phyloP scores from a whole-genome alignment of 2,113 vertebrate species.

The Forbesichthys papilliferus region DNA sequence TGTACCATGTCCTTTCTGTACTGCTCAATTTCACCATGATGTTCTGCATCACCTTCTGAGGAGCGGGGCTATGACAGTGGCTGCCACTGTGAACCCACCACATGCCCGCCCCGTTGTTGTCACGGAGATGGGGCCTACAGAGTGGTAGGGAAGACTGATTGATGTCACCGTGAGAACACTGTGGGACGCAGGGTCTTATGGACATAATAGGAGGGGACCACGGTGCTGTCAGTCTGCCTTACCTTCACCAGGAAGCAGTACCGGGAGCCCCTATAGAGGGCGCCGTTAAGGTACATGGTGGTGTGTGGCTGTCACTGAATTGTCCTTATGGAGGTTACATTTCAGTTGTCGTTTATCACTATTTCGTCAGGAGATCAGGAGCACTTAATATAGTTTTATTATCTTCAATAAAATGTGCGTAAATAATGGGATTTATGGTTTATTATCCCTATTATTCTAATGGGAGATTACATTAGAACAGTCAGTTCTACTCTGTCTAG shows the following conservation, averaged over 20 bases:
- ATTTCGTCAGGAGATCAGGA: too few species aligned
- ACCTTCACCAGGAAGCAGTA: slow-evolving; percentile 49
- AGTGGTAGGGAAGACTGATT: slow-evolving; percentile 71
- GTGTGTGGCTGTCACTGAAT: not conserved
- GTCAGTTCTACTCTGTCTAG: too few species aligned
- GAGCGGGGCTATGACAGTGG: slow-evolving; percentile 60
- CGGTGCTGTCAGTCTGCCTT: slow-evolving; percentile 47
- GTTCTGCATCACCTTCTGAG: slow-evolving; percentile 81
- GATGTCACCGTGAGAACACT: slow-evolving; percentile 64
- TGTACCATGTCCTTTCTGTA: too few species aligned
- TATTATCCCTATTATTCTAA: too few species aligned
- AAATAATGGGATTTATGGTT: too few species aligned
- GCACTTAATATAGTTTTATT: too few species aligned
- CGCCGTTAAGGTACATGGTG: slow-evolving; percentile 52
- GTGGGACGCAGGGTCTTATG: slow-evolving; percentile 39
- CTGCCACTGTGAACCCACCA: slow-evolving; percentile 64
- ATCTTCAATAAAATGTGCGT: too few species aligned
- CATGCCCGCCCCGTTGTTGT: slow-evolving; percentile 57
- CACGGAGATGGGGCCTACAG: slow-evolving; percentile 57
- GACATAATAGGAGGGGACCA: slow-evolving; percentile 53
- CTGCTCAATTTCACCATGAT: slow-evolving; percentile 53
- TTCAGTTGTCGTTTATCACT: too few species aligned
- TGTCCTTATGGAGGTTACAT: not conserved
- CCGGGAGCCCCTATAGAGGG: slow-evolving; percentile 45
- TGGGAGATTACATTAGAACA: too few species aligned